Conservation (phyloP, 2,113 vertebrate species). For the Nanorana parkeri region DNA sequence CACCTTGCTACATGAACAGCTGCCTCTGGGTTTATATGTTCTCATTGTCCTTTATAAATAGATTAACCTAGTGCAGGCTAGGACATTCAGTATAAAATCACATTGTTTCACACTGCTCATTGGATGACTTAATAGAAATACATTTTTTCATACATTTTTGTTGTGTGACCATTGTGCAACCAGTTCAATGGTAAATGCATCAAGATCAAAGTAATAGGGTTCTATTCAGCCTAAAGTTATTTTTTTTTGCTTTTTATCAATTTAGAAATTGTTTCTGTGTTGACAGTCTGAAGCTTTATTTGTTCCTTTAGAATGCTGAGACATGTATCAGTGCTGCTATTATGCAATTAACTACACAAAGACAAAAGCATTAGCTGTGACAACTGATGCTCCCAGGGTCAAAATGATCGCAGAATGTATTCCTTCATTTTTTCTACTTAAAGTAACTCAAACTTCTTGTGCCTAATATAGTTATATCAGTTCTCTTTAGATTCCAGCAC, state of each 20-base stretch:
- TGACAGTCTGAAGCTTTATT: slow-evolving; percentile 9
- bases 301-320: neutral
- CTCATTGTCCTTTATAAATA: slow-evolving; percentile 27
- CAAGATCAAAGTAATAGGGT: slow-evolving; percentile 6
- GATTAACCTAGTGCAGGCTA: slow-evolving; percentile 18
- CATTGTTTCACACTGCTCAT: slow-evolving; percentile 15
- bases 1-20: too few relatives aligned
- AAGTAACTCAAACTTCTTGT: neutral
- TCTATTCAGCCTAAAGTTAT: neutral
- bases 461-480: neutral
- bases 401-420: slow-evolving; percentile 1
- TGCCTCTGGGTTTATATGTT: slow-evolving; percentile 37
- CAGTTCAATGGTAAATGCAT: slow-evolving; percentile 27
- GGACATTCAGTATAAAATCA: slow-evolving; percentile 24
- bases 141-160: slow-evolving; percentile 16
- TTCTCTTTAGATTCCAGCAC: neutral
- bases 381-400: slow-evolving; percentile 12
- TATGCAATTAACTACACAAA: slow-evolving; percentile 29
- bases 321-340: neutral
- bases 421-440: neutral
- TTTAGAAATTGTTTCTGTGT: slow-evolving; percentile 12
- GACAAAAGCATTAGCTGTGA: neutral
- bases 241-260: slow-evolving; percentile 8
- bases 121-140: slow-evolving; percentile 29
- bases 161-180: slow-evolving; percentile 29